Evolutionary conservation across 2,888 invertebrate genomes (phyloP).

Genomic region (Cantharis rustica): DNA sequence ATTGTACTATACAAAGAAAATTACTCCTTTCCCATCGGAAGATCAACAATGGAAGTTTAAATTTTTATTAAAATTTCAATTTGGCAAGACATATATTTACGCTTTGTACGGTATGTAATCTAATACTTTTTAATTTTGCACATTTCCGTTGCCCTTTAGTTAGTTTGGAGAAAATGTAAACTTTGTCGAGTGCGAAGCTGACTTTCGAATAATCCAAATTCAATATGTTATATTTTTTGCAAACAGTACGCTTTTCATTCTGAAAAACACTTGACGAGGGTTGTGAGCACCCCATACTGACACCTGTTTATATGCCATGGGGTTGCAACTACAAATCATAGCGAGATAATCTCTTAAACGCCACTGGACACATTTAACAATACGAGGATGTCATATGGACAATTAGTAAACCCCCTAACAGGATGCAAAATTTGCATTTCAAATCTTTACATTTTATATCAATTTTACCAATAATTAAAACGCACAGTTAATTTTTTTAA

Average conservation of each 20-base stretch:
- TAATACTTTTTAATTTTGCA: background rate
- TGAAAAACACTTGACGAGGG: conserved; percentile 17
- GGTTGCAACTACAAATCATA: conserved; percentile 48
- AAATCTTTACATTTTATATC: background rate
- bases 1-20: conserved; percentile 32
- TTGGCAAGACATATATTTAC: background rate
- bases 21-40: background rate
- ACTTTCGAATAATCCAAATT: background rate
- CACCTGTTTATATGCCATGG: conserved; percentile 41
- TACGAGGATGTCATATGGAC: conserved; percentile 43
- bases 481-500: too few relatives aligned
- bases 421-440: background rate
- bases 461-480: background rate
- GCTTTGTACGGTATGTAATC: background rate
- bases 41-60: background rate
- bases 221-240: background rate
- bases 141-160: background rate
- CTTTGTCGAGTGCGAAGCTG: background rate
- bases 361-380: conserved; percentile 47
- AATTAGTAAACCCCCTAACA: conserved; percentile 45
- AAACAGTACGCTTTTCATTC: background rate
- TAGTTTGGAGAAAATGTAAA: background rate
- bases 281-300: conserved; percentile 18
- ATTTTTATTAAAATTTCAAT: background rate
- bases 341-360: conserved; percentile 50